Conservation (phyloP, 2,888 invertebrate species). For the Ischnura elegans region DNA sequence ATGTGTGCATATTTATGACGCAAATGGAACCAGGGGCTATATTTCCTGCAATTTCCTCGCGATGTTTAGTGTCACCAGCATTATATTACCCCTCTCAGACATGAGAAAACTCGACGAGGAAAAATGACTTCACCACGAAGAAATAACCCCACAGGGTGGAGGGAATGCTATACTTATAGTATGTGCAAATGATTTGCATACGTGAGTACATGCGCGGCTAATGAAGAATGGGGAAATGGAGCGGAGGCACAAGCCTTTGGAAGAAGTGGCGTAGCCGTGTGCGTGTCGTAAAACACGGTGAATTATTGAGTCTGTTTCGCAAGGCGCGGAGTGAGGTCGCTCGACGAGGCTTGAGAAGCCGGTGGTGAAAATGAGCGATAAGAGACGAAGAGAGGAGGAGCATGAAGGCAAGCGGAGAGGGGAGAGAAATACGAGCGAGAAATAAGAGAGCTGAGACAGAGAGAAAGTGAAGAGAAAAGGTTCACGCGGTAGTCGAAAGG, state of each 20-base stretch:
- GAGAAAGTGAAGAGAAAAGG: too few relatives aligned
- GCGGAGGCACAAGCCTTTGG: not conserved
- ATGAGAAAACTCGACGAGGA: slow-evolving; percentile 15
- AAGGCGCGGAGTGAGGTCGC: not conserved
- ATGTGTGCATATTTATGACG: not conserved
- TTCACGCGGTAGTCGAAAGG: too few relatives aligned
- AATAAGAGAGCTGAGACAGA: not conserved
- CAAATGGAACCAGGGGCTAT: not conserved
- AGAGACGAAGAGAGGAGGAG: not conserved
- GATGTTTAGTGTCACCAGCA: not conserved
- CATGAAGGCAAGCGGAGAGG: not conserved
- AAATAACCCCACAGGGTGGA: too few relatives aligned
- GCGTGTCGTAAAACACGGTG: slow-evolving; percentile 56
- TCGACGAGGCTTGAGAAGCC: not conserved
- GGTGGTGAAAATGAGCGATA: too few relatives aligned
- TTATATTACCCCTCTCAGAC: slow-evolving; percentile 13
- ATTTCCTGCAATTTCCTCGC: slow-evolving; percentile 19
- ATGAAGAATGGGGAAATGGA: not conserved
- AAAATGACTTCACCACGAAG: not conserved
- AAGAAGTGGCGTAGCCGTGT: not conserved
- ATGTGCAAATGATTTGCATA: too few relatives aligned
- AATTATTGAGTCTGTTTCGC: slow-evolving; percentile 52
- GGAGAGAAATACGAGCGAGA: not conserved
- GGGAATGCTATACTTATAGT: too few relatives aligned
- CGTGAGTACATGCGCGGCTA: not conserved